These are phyloP conservation scores for Phyllotreta cruciferae DNA, from an alignment of 2,888 invertebrate genomes.

Conservation along the genomic window DNA sequence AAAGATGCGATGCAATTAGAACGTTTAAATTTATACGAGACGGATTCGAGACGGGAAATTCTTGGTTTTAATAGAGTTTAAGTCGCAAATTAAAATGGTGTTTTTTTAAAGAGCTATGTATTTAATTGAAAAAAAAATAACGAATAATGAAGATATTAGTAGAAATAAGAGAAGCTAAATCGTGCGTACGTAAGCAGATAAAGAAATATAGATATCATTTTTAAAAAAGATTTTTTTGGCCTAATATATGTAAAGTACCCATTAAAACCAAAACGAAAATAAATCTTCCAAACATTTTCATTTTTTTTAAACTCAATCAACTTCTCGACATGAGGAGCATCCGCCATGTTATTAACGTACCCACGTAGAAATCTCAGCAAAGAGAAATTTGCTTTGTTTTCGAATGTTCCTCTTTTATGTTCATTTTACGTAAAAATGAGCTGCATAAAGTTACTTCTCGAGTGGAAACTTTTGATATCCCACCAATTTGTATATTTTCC, in stretches of 20 bases:
- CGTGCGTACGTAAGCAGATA: no score
- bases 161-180: no score
- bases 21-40: constrained; percentile 5
- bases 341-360: constrained; percentile 7
- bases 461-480: constrained; percentile 31
- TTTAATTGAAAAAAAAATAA: no score
- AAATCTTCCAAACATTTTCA: not conserved
- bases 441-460: constrained; percentile 25
- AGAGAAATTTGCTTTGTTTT: constrained; percentile 10
- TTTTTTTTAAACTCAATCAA: constrained; percentile 2
- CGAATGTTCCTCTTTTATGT: constrained; percentile 11
- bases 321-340: not conserved
- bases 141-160: no score
- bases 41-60: not conserved
- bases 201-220: no score
- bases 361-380: constrained; percentile 2
- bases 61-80: not conserved
- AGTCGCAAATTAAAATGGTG: not conserved
- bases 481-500: constrained; percentile 8
- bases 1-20: constrained; percentile 10
- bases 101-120: no score
- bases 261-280: no score
- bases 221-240: no score
- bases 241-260: no score
- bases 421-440: constrained; percentile 18